Evolutionary conservation across 2,888 invertebrate species (phyloP).

Genomic region (Orthonychiurus folsomi): DNA sequence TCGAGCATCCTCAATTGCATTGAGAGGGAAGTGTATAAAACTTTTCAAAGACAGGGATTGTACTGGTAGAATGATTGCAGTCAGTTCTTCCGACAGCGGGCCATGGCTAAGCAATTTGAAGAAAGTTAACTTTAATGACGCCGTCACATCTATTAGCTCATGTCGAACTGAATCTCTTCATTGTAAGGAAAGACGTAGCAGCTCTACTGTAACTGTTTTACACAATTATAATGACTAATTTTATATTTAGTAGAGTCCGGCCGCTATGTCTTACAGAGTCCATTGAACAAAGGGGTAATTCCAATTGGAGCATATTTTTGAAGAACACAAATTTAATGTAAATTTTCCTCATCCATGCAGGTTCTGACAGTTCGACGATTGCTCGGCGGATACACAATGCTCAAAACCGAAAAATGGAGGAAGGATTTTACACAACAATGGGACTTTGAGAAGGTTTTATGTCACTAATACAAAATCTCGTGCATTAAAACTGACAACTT

Average conservation of each 20-base stretch:
- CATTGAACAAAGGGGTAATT: slow-evolving; percentile 6
- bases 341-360: background rate
- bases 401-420: slow-evolving; percentile 9
- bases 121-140: slow-evolving; percentile 8
- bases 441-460: slow-evolving; percentile 15
- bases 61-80: slow-evolving; percentile 9
- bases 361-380: slow-evolving; percentile 12
- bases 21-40: slow-evolving; percentile 11
- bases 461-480: no score
- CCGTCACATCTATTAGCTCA: slow-evolving; percentile 6
- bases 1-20: slow-evolving; percentile 6
- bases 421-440: slow-evolving; percentile 13
- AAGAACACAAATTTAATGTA: background rate
- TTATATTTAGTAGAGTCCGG: slow-evolving; percentile 3
- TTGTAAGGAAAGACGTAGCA: background rate
- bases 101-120: slow-evolving; percentile 7
- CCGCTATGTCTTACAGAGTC: slow-evolving; percentile 10
- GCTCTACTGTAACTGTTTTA: slow-evolving; percentile 3
- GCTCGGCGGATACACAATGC: slow-evolving; percentile 13
- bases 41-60: slow-evolving; percentile 10
- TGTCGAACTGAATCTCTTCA: slow-evolving; percentile 3
- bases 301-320: background rate
- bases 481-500: no score
- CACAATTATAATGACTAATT: background rate
- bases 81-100: background rate